Evolutionary conservation across 2,888 invertebrate species (phyloP).

Genomic region (Thyatira batis): DNA sequence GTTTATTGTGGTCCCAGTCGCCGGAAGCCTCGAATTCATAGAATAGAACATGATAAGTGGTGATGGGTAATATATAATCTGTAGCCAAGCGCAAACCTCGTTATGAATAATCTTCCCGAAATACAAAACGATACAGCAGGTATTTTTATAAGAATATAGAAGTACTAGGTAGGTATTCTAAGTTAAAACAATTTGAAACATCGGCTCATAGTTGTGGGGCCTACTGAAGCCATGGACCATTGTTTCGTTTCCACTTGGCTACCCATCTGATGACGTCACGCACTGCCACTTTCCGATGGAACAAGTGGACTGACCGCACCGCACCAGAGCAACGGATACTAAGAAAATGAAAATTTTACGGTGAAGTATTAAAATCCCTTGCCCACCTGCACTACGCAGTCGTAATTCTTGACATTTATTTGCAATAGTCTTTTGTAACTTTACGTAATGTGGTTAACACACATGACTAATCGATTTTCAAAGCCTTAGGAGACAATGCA

Average conservation of each 20-base stretch:
- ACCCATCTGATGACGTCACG: constrained; percentile 72
- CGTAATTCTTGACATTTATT: background rate
- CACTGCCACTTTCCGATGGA: constrained; percentile 61
- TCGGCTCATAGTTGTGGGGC: constrained; percentile 47
- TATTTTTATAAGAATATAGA: background rate
- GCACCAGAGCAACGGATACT: constrained; percentile 32
- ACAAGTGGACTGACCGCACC: constrained; percentile 39
- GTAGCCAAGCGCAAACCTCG: too few relatives aligned
- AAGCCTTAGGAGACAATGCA: constrained; percentile 4
- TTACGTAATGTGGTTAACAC: background rate
- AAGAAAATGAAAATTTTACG: constrained; percentile 1
- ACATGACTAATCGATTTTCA: background rate
- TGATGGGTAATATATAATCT: too few relatives aligned
- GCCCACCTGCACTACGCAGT: background rate
- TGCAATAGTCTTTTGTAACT: background rate
- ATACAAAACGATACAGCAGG: background rate
- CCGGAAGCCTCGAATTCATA: too few relatives aligned
- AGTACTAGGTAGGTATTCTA: background rate
- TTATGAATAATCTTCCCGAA: background rate
- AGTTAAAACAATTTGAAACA: constrained; percentile 15
- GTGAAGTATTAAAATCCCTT: background rate
- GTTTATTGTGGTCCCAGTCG: too few relatives aligned
- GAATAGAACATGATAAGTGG: too few relatives aligned
- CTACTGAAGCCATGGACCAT: constrained; percentile 43
- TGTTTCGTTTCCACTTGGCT: constrained; percentile 70